Conservation (phyloP, 2,113 vertebrate genomes). For the Phoxinus phoxinus region DNA sequence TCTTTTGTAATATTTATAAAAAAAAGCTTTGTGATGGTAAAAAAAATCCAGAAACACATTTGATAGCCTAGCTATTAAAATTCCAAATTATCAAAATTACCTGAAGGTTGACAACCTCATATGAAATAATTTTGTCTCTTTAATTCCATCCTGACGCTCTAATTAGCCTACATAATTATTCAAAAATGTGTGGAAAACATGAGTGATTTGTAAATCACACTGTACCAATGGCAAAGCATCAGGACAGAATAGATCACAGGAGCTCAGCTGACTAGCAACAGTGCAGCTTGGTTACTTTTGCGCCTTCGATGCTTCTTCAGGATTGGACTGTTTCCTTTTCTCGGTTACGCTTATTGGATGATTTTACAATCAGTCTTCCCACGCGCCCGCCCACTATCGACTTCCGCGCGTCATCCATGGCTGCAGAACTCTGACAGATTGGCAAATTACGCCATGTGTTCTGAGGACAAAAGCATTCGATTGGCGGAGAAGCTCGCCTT, state of each 20-base stretch:
- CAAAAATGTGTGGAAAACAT: background rate
- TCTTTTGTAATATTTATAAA: too few relatives aligned
- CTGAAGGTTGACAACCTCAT: too few relatives aligned
- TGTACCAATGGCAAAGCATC: background rate
- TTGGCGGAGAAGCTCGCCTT: slow-evolving; percentile 55
- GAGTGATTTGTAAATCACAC: background rate
- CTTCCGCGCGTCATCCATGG: slow-evolving; percentile 47
- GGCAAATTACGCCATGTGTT: slow-evolving; percentile 77
- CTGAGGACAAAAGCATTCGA: slow-evolving; percentile 48
- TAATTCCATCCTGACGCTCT: background rate
- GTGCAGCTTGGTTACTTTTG: slow-evolving; percentile 64
- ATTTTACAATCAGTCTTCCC: slow-evolving; percentile 58
- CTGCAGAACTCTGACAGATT: slow-evolving; percentile 67
- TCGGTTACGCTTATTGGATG: slow-evolving; percentile 64
- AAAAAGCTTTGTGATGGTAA: too few relatives aligned
- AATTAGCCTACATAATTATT: background rate
- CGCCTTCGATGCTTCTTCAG: slow-evolving; percentile 55
- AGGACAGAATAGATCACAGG: background rate
- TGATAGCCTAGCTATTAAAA: too few relatives aligned
- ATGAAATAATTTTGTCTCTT: too few relatives aligned
- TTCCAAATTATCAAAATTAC: too few relatives aligned
- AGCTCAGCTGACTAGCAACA: slow-evolving; percentile 68
- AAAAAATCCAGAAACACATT: too few relatives aligned
- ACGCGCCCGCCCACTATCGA: slow-evolving; percentile 59
- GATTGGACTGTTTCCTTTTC: slow-evolving; percentile 57